Evolutionary conservation across 2,888 invertebrate species (phyloP).

Genomic region (Ditylenchus weischeri): DNA sequence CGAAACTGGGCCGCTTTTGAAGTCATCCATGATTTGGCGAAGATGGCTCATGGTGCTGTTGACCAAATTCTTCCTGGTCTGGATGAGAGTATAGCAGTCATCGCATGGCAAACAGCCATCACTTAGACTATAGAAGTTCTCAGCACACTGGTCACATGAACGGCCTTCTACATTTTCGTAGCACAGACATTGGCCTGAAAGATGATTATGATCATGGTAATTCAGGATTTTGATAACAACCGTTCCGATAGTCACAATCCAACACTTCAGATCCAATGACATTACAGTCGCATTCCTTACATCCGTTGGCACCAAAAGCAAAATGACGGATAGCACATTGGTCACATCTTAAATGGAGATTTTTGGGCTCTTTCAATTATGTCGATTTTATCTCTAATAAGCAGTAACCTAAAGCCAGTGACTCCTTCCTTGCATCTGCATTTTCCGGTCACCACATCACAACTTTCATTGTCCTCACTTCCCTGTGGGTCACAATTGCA

Average conservation of each 20-base stretch:
- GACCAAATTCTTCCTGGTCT: conserved; percentile 68
- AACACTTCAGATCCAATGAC: conserved; percentile 79
- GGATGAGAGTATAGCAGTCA: conserved; percentile 88
- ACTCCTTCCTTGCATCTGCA: conserved; percentile 71
- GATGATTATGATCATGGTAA: background rate
- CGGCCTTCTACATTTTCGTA: conserved; percentile 76
- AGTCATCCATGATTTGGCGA: conserved; percentile 16
- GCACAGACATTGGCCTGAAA: conserved; percentile 72
- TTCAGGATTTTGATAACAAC: background rate
- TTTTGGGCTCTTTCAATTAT: background rate
- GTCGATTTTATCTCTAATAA: no score
- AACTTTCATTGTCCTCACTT: conserved; percentile 71
- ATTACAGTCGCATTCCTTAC: conserved; percentile 78
- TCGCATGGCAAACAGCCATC: conserved; percentile 71
- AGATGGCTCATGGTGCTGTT: conserved; percentile 20
- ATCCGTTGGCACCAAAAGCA: conserved; percentile 63
- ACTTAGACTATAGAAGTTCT: conserved; percentile 80
- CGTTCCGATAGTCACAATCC: conserved; percentile 74
- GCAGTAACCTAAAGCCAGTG: conserved; percentile 55
- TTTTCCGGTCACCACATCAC: conserved; percentile 77
- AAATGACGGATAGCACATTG: conserved; percentile 62
- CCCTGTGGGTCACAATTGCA: conserved; percentile 84
- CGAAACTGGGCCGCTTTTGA: conserved; percentile 22
- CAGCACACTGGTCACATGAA: conserved; percentile 89
- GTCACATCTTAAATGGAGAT: conserved; percentile 59